Percentiles rank a stretch among this genome's conserved stretches.
phyloP scores from a whole-genome alignment of 2,888 invertebrate genomes.

The Ochropleura plecta region DNA sequence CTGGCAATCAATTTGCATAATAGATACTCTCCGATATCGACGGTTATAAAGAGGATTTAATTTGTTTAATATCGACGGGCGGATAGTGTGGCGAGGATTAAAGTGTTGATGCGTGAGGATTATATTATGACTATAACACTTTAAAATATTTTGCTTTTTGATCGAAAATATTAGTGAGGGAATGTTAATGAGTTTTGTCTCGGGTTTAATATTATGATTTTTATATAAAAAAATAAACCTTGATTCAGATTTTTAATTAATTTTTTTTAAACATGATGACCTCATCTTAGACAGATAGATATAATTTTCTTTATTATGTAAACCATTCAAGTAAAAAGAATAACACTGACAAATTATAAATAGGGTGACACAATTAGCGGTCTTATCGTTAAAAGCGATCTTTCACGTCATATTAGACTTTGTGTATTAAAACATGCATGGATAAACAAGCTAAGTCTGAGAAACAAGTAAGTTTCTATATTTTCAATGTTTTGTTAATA shows the following conservation, averaged over 20 bases:
- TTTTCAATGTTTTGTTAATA: not conserved
- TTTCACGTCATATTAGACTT: not conserved
- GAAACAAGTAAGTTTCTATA: not conserved
- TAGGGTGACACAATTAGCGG: no score
- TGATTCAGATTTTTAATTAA: not conserved
- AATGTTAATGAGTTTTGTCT: not conserved
- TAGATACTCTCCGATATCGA: conserved; percentile 31
- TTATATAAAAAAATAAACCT: not conserved
- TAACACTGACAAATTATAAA: no score
- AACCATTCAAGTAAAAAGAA: no score
- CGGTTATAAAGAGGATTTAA: conserved; percentile 35
- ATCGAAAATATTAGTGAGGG: not conserved
- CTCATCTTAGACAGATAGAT: not conserved
- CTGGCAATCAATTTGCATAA: conserved; percentile 59
- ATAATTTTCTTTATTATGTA: no score
- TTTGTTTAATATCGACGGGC: conserved; percentile 21
- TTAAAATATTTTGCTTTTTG: not conserved
- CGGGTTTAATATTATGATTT: not conserved
- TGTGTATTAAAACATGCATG: no score
- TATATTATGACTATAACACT: not conserved
- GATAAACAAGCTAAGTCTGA: not conserved
- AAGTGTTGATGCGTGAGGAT: conserved; percentile 4
- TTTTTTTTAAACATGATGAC: not conserved
- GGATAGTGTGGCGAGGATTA: conserved; percentile 16
- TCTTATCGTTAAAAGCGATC: no score